These are phyloP conservation scores for Lateolabrax maculatus DNA, from an alignment of 2,797 vertebrate genomes.

Conservation along the genomic window DNA sequence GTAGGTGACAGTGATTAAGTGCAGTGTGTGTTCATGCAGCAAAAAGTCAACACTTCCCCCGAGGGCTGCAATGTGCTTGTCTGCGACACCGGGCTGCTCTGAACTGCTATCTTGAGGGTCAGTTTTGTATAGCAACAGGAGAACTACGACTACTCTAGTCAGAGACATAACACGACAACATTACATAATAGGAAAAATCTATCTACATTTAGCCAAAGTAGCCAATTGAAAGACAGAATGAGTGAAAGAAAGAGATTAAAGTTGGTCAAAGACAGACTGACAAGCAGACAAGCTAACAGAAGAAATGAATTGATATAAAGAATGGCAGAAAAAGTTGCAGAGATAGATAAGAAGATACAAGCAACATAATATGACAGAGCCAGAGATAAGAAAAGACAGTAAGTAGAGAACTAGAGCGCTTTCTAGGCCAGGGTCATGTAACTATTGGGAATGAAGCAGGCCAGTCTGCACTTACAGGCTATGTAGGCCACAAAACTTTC, in stretches of 20 bases:
- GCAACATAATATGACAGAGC: constrained; percentile 26
- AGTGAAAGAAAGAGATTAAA: constrained; percentile 5
- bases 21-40: constrained; percentile 17
- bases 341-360: constrained; percentile 4
- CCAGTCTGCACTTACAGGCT: constrained; percentile 39
- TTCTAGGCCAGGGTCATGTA: constrained; percentile 79
- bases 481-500: constrained; percentile 77
- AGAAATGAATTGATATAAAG: not conserved
- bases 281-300: not conserved
- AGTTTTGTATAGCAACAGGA: constrained; percentile 18
- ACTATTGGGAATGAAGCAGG: constrained; percentile 58
- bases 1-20: constrained; percentile 62
- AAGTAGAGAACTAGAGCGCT: constrained; percentile 65
- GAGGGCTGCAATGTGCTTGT: constrained; percentile 26
- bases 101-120: not conserved
- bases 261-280: constrained; percentile 2
- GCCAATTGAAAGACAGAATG: not conserved
- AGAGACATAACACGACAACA: not conserved
- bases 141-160: not conserved
- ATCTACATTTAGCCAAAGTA: not conserved
- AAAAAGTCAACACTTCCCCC: constrained; percentile 28
- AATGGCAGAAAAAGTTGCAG: constrained; percentile 19
- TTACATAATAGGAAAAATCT: not conserved
- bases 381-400: constrained; percentile 41
- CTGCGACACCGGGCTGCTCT: constrained; percentile 20